These are phyloP conservation scores for Gymnocephalus cernua DNA, from an alignment of 2,113 vertebrate genomes.

Conservation along the genomic window DNA sequence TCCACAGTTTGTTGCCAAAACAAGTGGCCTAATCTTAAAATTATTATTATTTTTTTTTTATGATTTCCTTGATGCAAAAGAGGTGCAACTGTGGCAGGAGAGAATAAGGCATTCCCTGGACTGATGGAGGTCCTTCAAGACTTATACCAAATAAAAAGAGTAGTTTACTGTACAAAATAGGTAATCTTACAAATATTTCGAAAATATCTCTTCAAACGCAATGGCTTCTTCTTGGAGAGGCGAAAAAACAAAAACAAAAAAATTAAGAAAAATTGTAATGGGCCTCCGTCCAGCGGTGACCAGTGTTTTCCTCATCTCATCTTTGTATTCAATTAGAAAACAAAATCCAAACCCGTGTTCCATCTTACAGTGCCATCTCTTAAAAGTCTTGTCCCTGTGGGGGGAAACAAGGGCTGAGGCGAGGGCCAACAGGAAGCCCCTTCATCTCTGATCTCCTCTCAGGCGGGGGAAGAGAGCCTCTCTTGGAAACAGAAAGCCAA, in stretches of 20 bases:
- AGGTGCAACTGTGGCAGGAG: constrained; percentile 66
- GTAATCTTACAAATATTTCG: constrained; percentile 83
- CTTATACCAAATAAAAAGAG: constrained; percentile 78
- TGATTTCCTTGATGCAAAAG: constrained; percentile 57
- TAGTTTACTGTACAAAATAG: constrained; percentile 84
- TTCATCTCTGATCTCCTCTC: constrained; percentile 76
- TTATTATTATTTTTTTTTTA: constrained; percentile 12
- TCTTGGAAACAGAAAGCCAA: constrained; percentile 78
- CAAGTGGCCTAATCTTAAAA: constrained; percentile 54
- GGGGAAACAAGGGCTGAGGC: constrained; percentile 36
- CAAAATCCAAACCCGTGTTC: constrained; percentile 79
- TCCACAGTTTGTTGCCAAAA: constrained; percentile 64
- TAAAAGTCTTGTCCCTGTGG: constrained; percentile 53
- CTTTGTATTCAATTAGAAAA: constrained; percentile 71
- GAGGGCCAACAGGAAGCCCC: constrained; percentile 42
- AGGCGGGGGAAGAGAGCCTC: constrained; percentile 60
- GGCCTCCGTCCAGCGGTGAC: constrained; percentile 83
- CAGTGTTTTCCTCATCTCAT: constrained; percentile 73
- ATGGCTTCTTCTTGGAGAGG: constrained; percentile 81
- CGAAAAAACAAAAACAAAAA: constrained; percentile 5
- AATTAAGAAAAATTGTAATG: constrained; percentile 34
- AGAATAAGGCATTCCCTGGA: constrained; percentile 85
- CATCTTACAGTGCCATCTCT: constrained; percentile 83
- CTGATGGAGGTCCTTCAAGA: constrained; percentile 81
- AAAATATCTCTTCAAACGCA: constrained; percentile 85